Conservation (phyloP, 2,113 vertebrate species). For the Tragulus kanchil region DNA sequence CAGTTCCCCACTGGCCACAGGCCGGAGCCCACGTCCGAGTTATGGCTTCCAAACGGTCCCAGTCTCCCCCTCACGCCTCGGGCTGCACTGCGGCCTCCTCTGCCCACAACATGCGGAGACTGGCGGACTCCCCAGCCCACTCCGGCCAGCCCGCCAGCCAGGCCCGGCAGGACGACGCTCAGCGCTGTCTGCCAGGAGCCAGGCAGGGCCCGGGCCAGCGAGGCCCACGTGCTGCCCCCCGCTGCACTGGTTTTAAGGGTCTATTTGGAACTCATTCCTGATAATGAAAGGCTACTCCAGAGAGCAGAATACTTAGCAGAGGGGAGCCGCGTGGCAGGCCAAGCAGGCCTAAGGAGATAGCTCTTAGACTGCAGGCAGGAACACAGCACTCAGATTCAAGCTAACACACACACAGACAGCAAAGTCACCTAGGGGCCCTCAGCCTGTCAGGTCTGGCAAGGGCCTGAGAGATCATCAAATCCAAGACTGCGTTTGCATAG, state of each 20-base stretch:
- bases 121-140: no score
- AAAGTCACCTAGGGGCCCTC: background rate
- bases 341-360: slow-evolving; percentile 49
- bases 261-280: slow-evolving; percentile 63
- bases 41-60: no score
- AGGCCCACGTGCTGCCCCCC: no score
- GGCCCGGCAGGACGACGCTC: no score
- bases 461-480: slow-evolving; percentile 11
- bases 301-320: slow-evolving; percentile 44
- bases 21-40: no score
- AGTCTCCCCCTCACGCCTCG: no score
- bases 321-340: slow-evolving; percentile 21
- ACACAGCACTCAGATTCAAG: background rate
- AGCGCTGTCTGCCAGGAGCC: no score
- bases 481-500: background rate
- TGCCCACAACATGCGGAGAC: no score
- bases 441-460: slow-evolving; percentile 50
- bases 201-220: no score
- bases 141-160: no score
- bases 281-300: slow-evolving; percentile 50
- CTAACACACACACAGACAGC: slow-evolving; percentile 10
- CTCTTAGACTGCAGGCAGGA: slow-evolving; percentile 5
- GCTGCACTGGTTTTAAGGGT: slow-evolving; percentile 57
- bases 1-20: no score
- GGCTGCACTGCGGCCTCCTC: no score